Evolutionary conservation across 2,113 vertebrate genomes (phyloP).

Genomic region (Podocnemis expansa): DNA sequence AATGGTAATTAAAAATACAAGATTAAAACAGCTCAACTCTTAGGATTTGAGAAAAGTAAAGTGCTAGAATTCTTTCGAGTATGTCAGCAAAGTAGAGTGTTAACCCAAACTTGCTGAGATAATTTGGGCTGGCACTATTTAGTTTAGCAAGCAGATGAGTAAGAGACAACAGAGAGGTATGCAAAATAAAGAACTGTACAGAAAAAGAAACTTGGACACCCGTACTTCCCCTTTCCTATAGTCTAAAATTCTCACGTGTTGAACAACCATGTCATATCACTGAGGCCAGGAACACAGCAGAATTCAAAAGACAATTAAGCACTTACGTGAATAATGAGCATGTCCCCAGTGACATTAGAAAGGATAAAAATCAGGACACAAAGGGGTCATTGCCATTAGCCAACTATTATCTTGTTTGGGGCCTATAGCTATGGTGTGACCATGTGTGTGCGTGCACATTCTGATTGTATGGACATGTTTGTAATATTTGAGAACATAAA

Average conservation of each 20-base stretch:
- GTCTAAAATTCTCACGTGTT: not conserved
- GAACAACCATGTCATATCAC: not conserved
- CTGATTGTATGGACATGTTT: not conserved
- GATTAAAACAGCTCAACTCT: not conserved
- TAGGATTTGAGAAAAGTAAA: not conserved
- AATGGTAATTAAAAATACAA: not conserved
- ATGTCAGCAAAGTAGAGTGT: not conserved
- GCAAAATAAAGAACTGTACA: not conserved
- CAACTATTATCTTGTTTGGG: not conserved
- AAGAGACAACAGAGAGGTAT: not conserved
- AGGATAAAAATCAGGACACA: not conserved
- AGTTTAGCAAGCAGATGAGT: not conserved
- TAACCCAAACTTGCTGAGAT: not conserved
- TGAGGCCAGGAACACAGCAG: not conserved
- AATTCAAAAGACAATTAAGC: slow-evolving; percentile 20
- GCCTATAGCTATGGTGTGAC: not conserved
- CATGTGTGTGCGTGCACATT: not conserved
- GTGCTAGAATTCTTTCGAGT: not conserved
- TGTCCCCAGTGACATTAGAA: not conserved
- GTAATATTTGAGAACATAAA: not conserved
- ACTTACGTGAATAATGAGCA: not conserved
- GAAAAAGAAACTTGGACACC: not conserved
- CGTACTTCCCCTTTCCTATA: not conserved
- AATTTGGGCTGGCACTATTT: not conserved
- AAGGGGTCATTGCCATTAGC: slow-evolving; percentile 5